Percentiles rank a stretch among this genome's conserved stretches.
Conservation (phyloP, 2,797 vertebrate species). For the Huso huso region DNA sequence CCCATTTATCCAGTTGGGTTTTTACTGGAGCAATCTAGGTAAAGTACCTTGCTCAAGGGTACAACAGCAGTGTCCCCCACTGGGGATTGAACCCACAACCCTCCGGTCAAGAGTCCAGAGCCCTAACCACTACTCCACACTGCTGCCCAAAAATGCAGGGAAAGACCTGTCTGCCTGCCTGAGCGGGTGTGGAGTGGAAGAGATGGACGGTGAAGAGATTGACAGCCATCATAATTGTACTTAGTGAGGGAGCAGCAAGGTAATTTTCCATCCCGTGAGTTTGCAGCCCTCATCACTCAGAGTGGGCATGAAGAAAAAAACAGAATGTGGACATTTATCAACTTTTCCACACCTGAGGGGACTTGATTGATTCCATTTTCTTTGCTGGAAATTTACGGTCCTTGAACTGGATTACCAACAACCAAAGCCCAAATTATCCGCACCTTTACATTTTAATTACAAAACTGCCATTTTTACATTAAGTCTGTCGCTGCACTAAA, state of each 20-base stretch:
- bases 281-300: background rate
- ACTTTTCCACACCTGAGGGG: background rate
- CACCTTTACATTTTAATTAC: background rate
- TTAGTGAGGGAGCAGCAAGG: background rate
- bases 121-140: too few relatives aligned
- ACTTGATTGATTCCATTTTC: background rate
- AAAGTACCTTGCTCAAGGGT: too few relatives aligned
- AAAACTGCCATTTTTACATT: background rate
- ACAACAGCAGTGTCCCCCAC: too few relatives aligned
- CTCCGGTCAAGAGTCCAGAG: too few relatives aligned
- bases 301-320: background rate
- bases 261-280: constrained; percentile 2
- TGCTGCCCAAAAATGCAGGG: too few relatives aligned
- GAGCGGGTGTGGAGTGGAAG: background rate
- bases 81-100: too few relatives aligned
- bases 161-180: background rate
- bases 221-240: background rate
- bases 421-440: background rate
- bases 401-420: background rate
- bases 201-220: background rate
- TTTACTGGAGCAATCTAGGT: too few relatives aligned
- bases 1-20: too few relatives aligned
- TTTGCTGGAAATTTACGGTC: background rate
- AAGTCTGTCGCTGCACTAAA: too few relatives aligned
- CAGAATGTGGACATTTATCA: background rate